Evolutionary conservation across 2,113 vertebrate genomes (phyloP).

Genomic region (Odontesthes bonariensis): DNA sequence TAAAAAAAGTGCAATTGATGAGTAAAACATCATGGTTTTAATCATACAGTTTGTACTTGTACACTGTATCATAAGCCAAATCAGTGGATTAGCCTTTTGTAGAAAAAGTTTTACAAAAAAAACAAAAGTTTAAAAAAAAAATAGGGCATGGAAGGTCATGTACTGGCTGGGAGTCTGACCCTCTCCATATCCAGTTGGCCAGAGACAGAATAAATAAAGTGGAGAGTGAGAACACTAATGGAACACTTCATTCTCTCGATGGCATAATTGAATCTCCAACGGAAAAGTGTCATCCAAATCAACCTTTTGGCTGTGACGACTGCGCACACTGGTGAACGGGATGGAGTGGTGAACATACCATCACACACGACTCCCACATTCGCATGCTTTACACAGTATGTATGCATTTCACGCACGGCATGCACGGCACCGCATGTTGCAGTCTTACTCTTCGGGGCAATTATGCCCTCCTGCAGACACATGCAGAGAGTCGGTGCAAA

Average conservation of each 20-base stretch:
- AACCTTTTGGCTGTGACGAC: constrained; percentile 31
- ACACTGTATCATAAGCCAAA: neutral
- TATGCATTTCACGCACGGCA: neutral
- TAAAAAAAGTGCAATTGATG: neutral
- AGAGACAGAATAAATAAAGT: constrained; percentile 39
- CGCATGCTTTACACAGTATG: neutral
- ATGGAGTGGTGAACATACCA: neutral
- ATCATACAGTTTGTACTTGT: neutral
- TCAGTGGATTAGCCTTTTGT: neutral
- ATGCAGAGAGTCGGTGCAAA: constrained; percentile 38
- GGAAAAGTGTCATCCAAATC: constrained; percentile 48
- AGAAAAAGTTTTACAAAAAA: neutral
- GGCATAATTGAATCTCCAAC: constrained; percentile 65
- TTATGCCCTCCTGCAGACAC: constrained; percentile 43
- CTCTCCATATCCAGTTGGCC: constrained; percentile 61
- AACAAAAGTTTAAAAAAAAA: constrained; percentile 3
- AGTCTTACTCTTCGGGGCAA: constrained; percentile 42
- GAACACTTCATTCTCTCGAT: constrained; percentile 61
- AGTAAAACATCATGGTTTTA: constrained; percentile 28
- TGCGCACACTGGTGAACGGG: neutral
- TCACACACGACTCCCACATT: neutral
- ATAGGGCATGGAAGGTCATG: constrained; percentile 15
- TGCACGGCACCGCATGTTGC: neutral
- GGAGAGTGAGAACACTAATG: constrained; percentile 46
- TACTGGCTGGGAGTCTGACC: constrained; percentile 25